phyloP scores from a whole-genome alignment of 2,888 invertebrate species.

The Drosophila monieri region DNA sequence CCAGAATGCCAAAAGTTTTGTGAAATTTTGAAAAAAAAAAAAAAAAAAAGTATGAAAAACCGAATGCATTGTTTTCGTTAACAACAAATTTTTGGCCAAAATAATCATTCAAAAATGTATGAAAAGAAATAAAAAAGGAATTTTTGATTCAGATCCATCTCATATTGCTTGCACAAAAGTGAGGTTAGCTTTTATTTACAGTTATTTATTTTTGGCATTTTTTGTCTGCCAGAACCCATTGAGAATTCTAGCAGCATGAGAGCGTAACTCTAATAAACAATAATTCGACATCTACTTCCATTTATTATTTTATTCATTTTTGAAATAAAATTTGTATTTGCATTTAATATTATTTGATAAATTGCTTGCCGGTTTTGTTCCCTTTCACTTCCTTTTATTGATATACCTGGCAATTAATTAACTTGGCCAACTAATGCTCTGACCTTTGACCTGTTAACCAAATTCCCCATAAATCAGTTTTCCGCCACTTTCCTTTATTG shows the following conservation, averaged over 20 bases:
- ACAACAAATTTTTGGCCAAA: background rate
- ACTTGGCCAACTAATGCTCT: slow-evolving; percentile 7
- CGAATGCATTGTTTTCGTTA: no score
- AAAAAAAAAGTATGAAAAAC: background rate
- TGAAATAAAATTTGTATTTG: background rate
- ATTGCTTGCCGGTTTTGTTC: background rate
- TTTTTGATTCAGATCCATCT: background rate
- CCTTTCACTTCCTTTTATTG: background rate
- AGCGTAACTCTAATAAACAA: background rate
- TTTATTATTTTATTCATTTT: background rate
- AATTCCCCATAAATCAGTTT: slow-evolving; percentile 6
- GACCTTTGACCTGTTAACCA: slow-evolving; percentile 2
- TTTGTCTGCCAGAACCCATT: background rate
- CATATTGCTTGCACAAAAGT: background rate
- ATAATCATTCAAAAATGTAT: slow-evolving; percentile 5
- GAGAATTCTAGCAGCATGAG: background rate
- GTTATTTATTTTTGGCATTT: background rate
- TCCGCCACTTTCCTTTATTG: background rate
- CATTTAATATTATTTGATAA: background rate
- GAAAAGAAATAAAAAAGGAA: background rate
- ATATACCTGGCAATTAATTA: slow-evolving; percentile 5
- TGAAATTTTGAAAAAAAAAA: background rate
- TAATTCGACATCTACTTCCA: background rate
- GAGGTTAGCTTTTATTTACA: background rate
- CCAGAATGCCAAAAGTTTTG: background rate